Conservation (phyloP, 2,113 vertebrate species). For the Macroglossus sobrinus region DNA sequence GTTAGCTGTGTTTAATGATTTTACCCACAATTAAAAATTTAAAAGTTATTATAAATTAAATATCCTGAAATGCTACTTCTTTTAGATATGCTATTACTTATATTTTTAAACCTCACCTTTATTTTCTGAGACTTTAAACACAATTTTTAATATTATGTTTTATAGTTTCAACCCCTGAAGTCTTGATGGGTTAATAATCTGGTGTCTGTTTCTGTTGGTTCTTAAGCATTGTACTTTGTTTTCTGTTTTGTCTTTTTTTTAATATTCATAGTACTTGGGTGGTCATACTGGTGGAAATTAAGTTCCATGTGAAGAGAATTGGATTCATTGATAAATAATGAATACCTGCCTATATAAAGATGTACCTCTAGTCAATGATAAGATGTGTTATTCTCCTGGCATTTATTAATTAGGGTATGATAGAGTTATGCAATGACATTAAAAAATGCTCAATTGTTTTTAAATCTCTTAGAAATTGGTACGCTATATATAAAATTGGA, state of each 20-base stretch:
- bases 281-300: not conserved
- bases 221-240: not conserved
- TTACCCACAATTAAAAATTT: not conserved
- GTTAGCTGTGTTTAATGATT: not conserved
- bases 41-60: not conserved
- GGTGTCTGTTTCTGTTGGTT: not conserved
- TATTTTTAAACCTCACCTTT: not conserved
- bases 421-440: not conserved
- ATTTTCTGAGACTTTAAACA: not conserved
- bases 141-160: not conserved
- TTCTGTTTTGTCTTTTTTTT: not conserved
- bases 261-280: not conserved
- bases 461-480: not conserved
- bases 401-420: not conserved
- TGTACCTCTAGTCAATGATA: not conserved
- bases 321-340: not conserved
- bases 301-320: not conserved
- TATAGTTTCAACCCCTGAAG: not conserved
- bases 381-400: not conserved
- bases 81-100: not conserved
- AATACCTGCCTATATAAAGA: not conserved
- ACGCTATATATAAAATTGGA: not conserved
- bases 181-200: not conserved
- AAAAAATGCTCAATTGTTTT: not conserved
- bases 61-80: not conserved